Evolutionary conservation across 2,113 vertebrate genomes (phyloP).

Genomic region (Sceloporus undulatus): DNA sequence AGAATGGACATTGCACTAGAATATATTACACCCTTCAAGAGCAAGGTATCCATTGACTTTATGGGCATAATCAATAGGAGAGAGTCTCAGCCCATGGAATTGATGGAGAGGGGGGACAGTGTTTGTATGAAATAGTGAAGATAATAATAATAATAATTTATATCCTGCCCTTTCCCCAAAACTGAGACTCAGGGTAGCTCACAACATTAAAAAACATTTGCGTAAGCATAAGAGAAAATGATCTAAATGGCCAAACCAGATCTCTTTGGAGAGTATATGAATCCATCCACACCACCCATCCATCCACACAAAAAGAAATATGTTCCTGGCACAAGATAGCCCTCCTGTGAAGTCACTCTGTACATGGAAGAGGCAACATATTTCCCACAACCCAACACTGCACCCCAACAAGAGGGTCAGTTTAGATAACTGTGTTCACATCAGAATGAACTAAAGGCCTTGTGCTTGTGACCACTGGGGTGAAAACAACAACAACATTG

Average conservation of each 20-base stretch:
- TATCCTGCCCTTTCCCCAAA: too few relatives aligned
- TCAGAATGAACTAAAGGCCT: too few relatives aligned
- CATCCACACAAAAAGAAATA: not conserved
- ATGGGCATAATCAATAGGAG: not conserved
- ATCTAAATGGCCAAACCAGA: not conserved
- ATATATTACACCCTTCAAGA: not conserved
- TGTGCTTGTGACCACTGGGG: too few relatives aligned
- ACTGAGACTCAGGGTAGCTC: too few relatives aligned
- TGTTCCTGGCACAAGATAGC: too few relatives aligned
- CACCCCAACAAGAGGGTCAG: too few relatives aligned
- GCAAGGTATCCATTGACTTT: not conserved
- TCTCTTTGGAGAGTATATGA: not conserved
- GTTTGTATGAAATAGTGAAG: not conserved
- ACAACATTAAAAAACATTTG: not conserved
- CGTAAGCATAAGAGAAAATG: constrained; percentile 4
- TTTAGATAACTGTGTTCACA: too few relatives aligned
- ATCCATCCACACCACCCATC: not conserved
- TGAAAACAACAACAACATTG: too few relatives aligned
- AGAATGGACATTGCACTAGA: accelerated
- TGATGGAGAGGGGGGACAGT: not conserved
- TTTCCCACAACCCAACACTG: too few relatives aligned
- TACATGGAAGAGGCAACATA: too few relatives aligned
- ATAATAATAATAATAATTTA: too few relatives aligned
- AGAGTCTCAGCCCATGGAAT: accelerated
- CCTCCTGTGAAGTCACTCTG: too few relatives aligned